Evolutionary conservation across 64 coral and sea anemone species (phyloP), one percentile per base, ranked within the genome.

Genomic region (Montipora foliosa): DNA sequence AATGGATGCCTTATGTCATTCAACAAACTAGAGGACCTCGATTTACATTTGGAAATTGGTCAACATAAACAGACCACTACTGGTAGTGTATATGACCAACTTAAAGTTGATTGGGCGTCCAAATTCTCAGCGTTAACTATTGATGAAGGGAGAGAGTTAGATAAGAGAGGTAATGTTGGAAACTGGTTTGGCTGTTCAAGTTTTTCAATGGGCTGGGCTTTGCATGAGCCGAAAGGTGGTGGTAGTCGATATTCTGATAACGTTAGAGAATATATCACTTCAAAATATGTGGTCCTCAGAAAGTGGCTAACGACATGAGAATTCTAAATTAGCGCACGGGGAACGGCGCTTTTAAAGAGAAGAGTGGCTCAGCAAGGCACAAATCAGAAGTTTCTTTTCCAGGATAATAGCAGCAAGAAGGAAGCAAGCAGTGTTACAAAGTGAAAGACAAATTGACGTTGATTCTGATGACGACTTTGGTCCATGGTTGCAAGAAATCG

Each of bases 371-470:
- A 90, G 16, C 21, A 79, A 77, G 79, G 17, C 88, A 75, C 87
- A 89, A 76, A 89, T 89, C 10, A 89, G 49, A 55, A 89, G 73
- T 51, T 89, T 89, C 87, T 90, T 90, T 90, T 90, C 88, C 9
- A 77, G 88, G 67, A 19, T 90, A 67, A 66, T 25, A 46, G 77
- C 88, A 79, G 88, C 88, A 19, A 77, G 88, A 79, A 90, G 88
- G 67, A 58, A 91, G 75, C 60, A 64, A 64, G 60, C 60, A 15
- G 6, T 64, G 60, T 14, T 14, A 64, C 60, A 64, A 64, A 64
- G 13, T 64, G 60, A 64, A 2, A 57, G 60, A 64, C 60, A 64
- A 64, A 64, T 64, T 64, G 60, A 13, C 13, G 60, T 64, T 64
- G 60, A 64, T 64, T 64, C 60, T 64, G 60, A 64, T 64, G 60